Conservation (phyloP, 2,797 vertebrate species). For the Sebastes ruberrimus region DNA sequence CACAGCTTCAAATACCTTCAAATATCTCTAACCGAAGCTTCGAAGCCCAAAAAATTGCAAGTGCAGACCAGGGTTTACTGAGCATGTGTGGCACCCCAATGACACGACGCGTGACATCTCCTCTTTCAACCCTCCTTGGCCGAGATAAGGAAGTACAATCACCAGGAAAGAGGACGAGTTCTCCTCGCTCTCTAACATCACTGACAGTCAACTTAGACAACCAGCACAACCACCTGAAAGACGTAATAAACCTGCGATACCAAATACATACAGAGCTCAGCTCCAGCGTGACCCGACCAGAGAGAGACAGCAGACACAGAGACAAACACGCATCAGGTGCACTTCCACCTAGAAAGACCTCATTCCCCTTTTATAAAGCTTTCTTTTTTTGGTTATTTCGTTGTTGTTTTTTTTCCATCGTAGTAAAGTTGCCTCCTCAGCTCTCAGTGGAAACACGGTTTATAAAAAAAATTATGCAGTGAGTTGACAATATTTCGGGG, state of each 20-base stretch:
- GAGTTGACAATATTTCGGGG: slow-evolving; percentile 46
- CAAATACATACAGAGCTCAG: slow-evolving; percentile 4
- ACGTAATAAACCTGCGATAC: slow-evolving; percentile 13
- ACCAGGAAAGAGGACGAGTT: slow-evolving; percentile 13
- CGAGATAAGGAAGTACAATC: slow-evolving; percentile 14
- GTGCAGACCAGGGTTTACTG: too few species aligned
- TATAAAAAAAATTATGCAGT: slow-evolving; percentile 27
- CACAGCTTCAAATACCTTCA: too few species aligned
- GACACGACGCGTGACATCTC: too few species aligned
- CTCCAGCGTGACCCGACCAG: slow-evolving; percentile 34
- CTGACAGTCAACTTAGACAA: not conserved
- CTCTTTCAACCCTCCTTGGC: too few species aligned
- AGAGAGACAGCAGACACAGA: slow-evolving; percentile 49
- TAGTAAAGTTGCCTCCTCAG: slow-evolving; percentile 40
- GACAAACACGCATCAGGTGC: slow-evolving; percentile 23
- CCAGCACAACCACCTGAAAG: not conserved
- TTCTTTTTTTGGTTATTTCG: slow-evolving; percentile 38
- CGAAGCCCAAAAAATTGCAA: too few species aligned
- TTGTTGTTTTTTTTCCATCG: not conserved
- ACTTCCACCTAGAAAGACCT: slow-evolving; percentile 53
- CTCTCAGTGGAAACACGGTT: slow-evolving; percentile 31
- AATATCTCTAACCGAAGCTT: too few species aligned
- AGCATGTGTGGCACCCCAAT: too few species aligned
- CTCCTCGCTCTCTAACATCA: slow-evolving; percentile 1
- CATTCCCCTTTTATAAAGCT: slow-evolving; percentile 60